phyloP scores from a whole-genome alignment of 2,113 vertebrate genomes.

The Atractosteus spatula region DNA sequence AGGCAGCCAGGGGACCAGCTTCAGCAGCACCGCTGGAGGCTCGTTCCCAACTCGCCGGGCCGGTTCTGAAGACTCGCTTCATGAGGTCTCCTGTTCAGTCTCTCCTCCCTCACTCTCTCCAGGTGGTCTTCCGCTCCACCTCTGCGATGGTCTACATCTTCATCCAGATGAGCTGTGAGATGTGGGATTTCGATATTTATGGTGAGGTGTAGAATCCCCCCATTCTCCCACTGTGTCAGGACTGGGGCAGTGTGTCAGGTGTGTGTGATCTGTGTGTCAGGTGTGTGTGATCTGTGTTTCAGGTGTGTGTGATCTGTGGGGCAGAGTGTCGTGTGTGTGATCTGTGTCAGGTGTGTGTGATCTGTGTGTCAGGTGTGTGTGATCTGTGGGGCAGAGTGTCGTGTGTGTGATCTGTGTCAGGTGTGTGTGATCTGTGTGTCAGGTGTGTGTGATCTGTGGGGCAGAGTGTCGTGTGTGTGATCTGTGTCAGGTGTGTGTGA shows the following conservation, averaged over 20 bases:
- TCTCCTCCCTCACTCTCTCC: constrained; percentile 28
- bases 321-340: not conserved
- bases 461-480: too few species aligned
- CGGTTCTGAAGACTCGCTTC: too few species aligned
- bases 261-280: not conserved
- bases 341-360: not conserved
- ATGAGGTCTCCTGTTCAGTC: not conserved
- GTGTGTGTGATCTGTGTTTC: not conserved
- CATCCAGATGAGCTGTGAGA: constrained; percentile 99
- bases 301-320: not conserved
- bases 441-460: too few species aligned
- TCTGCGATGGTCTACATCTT: constrained; percentile 99
- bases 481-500: too few species aligned
- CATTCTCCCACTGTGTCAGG: not conserved
- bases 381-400: not conserved
- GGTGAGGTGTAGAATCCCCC: constrained; percentile 59
- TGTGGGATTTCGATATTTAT: constrained; percentile 99
- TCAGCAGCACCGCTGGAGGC: too few species aligned
- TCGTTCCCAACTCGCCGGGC: too few species aligned
- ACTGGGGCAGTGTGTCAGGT: not conserved
- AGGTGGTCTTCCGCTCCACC: constrained; percentile 97
- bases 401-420: too few species aligned
- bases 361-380: not conserved
- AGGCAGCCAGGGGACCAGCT: too few species aligned
- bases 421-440: too few species aligned